These are phyloP conservation scores for Coregonus suidteri DNA, from an alignment of 2,797 vertebrate genomes.

Conservation along the genomic window DNA sequence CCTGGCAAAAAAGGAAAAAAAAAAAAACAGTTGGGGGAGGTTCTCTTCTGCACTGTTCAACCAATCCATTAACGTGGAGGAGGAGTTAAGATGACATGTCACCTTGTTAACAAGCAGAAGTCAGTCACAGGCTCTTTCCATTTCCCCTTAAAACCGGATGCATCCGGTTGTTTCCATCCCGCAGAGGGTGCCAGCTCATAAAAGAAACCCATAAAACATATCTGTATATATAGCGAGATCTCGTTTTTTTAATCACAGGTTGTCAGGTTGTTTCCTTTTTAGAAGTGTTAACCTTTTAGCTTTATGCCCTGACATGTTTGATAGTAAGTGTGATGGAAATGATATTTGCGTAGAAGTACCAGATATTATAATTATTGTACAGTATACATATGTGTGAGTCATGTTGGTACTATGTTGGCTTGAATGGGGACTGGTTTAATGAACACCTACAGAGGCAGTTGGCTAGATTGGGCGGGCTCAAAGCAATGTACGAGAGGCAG, in stretches of 20 bases:
- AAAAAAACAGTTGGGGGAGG: too few species aligned
- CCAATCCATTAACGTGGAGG: too few species aligned
- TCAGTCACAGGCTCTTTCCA: not conserved
- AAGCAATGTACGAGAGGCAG: not conserved
- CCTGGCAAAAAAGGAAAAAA: too few species aligned
- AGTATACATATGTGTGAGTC: not conserved
- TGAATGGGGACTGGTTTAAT: not conserved
- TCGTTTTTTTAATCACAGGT: conserved; percentile 31
- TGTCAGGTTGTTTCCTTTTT: not conserved
- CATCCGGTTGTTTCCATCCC: conserved; percentile 32
- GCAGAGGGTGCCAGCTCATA: conserved; percentile 36
- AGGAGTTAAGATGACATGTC: too few species aligned
- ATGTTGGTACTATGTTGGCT: not conserved
- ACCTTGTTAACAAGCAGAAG: too few species aligned
- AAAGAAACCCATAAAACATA: conserved; percentile 43
- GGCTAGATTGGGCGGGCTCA: not conserved
- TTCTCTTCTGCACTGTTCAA: too few species aligned
- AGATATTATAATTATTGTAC: not conserved
- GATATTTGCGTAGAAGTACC: not conserved
- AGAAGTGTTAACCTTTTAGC: not conserved
- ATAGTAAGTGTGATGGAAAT: not conserved
- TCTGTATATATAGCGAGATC: conserved; percentile 26
- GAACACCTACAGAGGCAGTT: not conserved
- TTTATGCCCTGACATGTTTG: not conserved
- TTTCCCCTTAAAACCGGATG: not conserved